phyloP scores from a whole-genome alignment of 2,888 invertebrate genomes.

The Calameuta pallipes region DNA sequence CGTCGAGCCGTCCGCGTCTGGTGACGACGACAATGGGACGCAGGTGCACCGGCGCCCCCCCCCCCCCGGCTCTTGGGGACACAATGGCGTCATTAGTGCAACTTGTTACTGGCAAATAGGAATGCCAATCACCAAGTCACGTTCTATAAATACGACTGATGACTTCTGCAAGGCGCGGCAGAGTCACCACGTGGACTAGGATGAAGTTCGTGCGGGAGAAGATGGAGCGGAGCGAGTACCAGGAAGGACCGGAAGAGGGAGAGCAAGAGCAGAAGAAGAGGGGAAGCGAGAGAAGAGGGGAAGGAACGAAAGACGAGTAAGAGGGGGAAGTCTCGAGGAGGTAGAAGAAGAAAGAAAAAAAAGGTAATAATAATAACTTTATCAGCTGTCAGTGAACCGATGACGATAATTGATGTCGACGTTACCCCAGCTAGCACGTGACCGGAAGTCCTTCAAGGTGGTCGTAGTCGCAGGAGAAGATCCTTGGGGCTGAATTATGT shows the following conservation, averaged over 20 bases:
- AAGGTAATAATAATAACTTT: not conserved
- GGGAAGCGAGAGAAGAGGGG: not conserved
- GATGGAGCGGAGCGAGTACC: not conserved
- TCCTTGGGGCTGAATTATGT: not conserved
- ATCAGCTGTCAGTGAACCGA: not conserved
- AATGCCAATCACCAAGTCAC: conserved; percentile 49
- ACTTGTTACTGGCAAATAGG: conserved; percentile 18
- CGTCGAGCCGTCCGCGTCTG: not conserved
- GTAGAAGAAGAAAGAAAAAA: fast-evolving
- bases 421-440: not conserved
- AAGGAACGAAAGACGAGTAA: not conserved
- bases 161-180: conserved; percentile 43
- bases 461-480: not conserved
- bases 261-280: not conserved
- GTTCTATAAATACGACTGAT: conserved; percentile 53
- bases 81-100: conserved; percentile 48
- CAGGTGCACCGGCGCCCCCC: conserved; percentile 38
- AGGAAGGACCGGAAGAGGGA: not conserved
- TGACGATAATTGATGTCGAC: not conserved
- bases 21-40: conserved; percentile 21
- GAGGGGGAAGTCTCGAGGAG: not conserved
- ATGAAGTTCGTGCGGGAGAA: not conserved
- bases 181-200: not conserved
- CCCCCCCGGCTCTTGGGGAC: conserved; percentile 22
- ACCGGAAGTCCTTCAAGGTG: not conserved